Evolutionary conservation across 2,797 vertebrate species (phyloP), one percentile per base, ranked within the genome.

Genomic region (Coccyzus lansbergi): DNA sequence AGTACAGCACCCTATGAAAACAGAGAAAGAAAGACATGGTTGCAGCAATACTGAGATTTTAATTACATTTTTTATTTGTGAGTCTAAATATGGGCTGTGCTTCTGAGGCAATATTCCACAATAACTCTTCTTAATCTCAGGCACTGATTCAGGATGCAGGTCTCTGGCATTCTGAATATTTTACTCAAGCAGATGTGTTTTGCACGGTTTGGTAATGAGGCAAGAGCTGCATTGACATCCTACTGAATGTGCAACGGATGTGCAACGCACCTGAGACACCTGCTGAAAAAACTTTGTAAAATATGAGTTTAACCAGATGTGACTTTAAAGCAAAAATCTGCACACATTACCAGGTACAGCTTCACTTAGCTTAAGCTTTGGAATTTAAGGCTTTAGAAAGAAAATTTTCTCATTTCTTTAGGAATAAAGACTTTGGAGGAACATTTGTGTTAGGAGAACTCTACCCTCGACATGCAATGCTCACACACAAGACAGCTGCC

Each of bases 1-100:
- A 99, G 95, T 96, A 99, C 98, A 93, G 99, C 98, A 98, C 99
- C 99, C 99, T 99, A 53, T 36, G 17, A 69, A 81, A 86, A 94
- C 20, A 95, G 60, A 96, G 93, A 86, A 46, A 81, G 92, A 94
- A 86, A 90, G 92, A 64, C 90, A 83, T 53, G 25, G 67, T 69
- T 86, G 72, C 0, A 4, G 76, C 51, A 76, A 49, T n/a, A 21
- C 16, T 62, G 48, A 36, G 46, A 83, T 64, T 62, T 83, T 64
- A 52, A 79, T 59, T 40, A 29, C 4, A 14, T 75, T 93, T 72
- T 83, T 89, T 9, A 90, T 65, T 83, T 52, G 11, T 42, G 33
- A 70, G 17, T 29, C 20, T 26, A 80, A 64, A 28, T 10, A 82
- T 2, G 14, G 36, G 44, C 58, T 78, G 36, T 63, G 15, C 29